Evolutionary conservation across 2,113 vertebrate genomes (phyloP), one percentile per base, ranked within the genome.

Genomic region (Myotis lucifugus): DNA sequence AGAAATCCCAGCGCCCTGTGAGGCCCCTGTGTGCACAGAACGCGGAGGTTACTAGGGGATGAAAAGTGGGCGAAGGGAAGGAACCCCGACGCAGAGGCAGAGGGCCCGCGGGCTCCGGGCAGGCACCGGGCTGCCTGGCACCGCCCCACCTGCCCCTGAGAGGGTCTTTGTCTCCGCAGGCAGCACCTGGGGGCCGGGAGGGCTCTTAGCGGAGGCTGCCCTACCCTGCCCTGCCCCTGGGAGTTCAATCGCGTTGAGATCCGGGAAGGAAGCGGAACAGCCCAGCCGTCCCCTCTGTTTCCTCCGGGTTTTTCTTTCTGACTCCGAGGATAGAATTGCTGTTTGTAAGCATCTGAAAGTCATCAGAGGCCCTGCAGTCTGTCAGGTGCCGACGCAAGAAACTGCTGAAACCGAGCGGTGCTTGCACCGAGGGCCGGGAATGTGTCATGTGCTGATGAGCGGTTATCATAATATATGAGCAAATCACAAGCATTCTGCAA

Each of bases 381-480:
- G 99, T 99, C 99, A 99, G 99, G 99, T 99, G 99, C 98, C 98
- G 98, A 98, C 96, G 98, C 98, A 98, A 97, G 98, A 98, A 99
- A 98, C 98, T 98, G 99, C 99, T 99, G 99, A 99, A 99, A 98
- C 98, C 98, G 96, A 98, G 98, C 98, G 98, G 99, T 98, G 99
- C 98, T 98, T 98, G 98, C 98, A 98, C 98, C 74, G 97, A 98
- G 98, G 98, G 98, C 98, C 98, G 98, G 98, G 98, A 98, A 98
- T 99, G 99, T 98, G 98, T 99, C 99, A 99, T 99, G 98, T 99
- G 99, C 98, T 98, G 98, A 99, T 99, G 98, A 99, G 99, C 99
- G 99, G 98, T 99, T 99, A 99, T 99, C 99, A 99, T 99, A 99
- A 99, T 99, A 99, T 99, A 99, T 99, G 99, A 99, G 99, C 99